Evolutionary conservation across 2,797 vertebrate genomes (phyloP), one percentile per base, ranked within the genome.

Genomic region (Limnodromus scolopaceus): DNA sequence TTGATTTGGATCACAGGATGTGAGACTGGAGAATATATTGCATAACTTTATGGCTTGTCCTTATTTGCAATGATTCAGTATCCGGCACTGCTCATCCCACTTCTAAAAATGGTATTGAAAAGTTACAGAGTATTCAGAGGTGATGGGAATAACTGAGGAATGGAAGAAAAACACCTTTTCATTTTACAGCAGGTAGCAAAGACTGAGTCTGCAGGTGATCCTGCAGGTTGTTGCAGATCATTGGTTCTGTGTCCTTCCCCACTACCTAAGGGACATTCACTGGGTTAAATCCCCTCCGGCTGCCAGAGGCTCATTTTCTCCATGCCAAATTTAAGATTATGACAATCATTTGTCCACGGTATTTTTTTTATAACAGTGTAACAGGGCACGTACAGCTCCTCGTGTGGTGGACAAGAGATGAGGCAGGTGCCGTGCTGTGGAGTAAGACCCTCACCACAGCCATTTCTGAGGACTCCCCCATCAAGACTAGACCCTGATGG

Each of bases 1-100:
- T 97, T 97, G 93, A 97, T 95, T 97, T 97, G 96, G 96, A 97
- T 97, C 96, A 96, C 93, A 96, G 92, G 96, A 97, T 96, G 74
- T 94, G 95, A 97, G 95, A 91, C 92, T 94, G 92, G 94, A 95
- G 96, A 96, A 96, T 25, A 75, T 89, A 96, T 97, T 97, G 96
- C 96, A 95, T 96, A 97, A 97, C 93, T 97, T 97, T 84, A 97
- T 93, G 96, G 94, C 91, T 96, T 96, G 94, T 96, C 95, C 93
- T 96, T 97, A 96, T 97, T 97, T 94, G 94, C 90, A 96, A 76
- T 96, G 96, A 97, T 97, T 97, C 96, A 97, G 80, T 97, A 97
- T 97, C 95, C 93, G 80, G 96, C 84, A 89, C 92, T 84, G 93
- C 92, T 96, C 96, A 96, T 96, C 92, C 77, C 71, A 94, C 91